Base-by-base conservation (phyloP, 2,113 vertebrate species). In the Oriolus oriolus region DNA sequence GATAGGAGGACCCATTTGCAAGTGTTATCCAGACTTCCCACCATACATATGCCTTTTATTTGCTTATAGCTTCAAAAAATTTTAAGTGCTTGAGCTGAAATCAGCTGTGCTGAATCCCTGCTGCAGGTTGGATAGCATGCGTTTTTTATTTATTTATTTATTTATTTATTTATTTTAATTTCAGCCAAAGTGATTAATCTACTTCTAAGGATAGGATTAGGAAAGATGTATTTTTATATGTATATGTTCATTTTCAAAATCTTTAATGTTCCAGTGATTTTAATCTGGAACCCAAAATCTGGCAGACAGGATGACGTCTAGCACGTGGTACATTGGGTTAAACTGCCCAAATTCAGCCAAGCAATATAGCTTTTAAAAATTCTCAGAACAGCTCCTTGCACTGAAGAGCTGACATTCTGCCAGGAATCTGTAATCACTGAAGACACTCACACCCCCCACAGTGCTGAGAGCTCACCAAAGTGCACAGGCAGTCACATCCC, bases 381-480 rank as follows among this genome's bases (percentile, higher is more conserved):
- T 85, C 45, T 88, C 68, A 69, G 64, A 88, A 88, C 92, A 80
- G 23, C 75, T 17, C 10, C 63, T 82, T 85, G 84, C 73, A 79
- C 66, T 73, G 50, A 95, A 79, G 45, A 83, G 57, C 57, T 90
- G 74, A 87, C 85, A 73, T 87, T 91, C 53, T 92, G 63, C 63
- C 80, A 77, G 71, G 71, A 86, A 84, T 93, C 71, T 27, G 18
- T 89, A 95, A 89, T 84, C 50, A 77, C 68, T 39, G 68, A 76
- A 90, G 63, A 70, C 37, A 41, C 21, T 90, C 57, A 64, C 54
- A 63, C 68, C 63, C 82, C 71, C 83, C 80, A 70, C 71, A 80
- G 88, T 14, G 47, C 59, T 93, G 90, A 90, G 71, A 93, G 71
- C 75, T 93, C 90, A 86, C 86, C 71, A 52, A 86, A 80, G 66